Percentiles rank a stretch among this genome's conserved stretches.
These are phyloP conservation scores for Cataglyphis altisquamis DNA, from an alignment of 2,888 invertebrate genomes.

Conservation along the genomic window DNA sequence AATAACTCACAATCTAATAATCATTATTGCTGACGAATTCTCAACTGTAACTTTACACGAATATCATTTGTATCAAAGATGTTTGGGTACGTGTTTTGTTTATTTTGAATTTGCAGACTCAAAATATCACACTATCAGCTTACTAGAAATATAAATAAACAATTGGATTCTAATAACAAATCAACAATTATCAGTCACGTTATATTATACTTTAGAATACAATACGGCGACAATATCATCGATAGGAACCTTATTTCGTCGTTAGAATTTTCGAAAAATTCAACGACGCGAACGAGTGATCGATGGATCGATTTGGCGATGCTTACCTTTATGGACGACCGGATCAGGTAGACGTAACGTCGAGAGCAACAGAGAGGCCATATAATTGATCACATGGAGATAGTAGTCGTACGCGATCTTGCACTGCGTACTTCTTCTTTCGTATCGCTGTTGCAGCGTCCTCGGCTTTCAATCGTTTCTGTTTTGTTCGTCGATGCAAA, in stretches of 20 bases:
- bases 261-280: neutral
- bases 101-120: constrained; percentile 39
- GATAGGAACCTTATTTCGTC: neutral
- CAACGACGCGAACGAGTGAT: neutral
- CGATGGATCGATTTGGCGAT: neutral
- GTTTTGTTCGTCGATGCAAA: neutral
- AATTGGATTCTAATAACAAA: neutral
- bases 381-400: constrained; percentile 66
- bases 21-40: neutral
- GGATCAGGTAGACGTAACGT: constrained; percentile 10
- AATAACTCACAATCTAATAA: neutral
- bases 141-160: constrained; percentile 38
- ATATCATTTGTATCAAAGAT: neutral
- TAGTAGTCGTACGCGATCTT: constrained; percentile 46
- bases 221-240: neutral
- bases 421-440: constrained; percentile 25
- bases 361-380: constrained; percentile 32
- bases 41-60: neutral
- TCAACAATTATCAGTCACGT: neutral
- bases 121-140: constrained; percentile 1
- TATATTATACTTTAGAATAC: neutral
- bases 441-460: neutral
- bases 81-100: neutral
- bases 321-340: constrained; percentile 32
- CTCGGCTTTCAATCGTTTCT: constrained; percentile 1